Evolutionary conservation across 2,797 vertebrate genomes (phyloP), one percentile per base, ranked within the genome.

Genomic region (Sebastes trivittatus): DNA sequence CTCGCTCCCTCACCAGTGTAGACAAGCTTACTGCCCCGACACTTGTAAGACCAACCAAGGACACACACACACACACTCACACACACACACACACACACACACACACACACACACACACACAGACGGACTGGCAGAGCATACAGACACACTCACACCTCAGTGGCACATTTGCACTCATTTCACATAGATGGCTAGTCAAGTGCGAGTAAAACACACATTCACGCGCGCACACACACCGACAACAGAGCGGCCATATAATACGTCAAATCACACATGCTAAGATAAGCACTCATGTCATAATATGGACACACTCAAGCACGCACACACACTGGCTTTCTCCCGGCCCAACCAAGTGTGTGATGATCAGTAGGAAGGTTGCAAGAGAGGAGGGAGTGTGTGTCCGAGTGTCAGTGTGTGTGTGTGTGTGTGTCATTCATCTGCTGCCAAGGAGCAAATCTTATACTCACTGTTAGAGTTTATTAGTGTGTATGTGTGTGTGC

Each of bases 261-360:
- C 62, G 34, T 78, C 88, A 93, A 90, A 92, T 90, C 89, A 90
- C 92, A 88, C 92, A 91, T 89, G 86, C 89, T 89, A 92, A 90
- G 78, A 90, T 90, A 92, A 92, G 86, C 89, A 87, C 86, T 89
- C 72, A 55, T 89, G 87, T 88, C 79, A 88, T 91, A 92, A 91
- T 91, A 91, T 80, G 78, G 88, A 84, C 87, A 88, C 85, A 89
- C 90, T 88, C 88, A 90, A 83, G 76, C 83, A 91, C 77, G 52
- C 82, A 88, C 88, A 82, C 81, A 88, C 82, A 74, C 76, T 80
- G 94, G 94, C 92, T 95, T 96, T 97, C 95, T 96, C 86, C 87
- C 89, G 93, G 91, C 83, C 92, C 90, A 93, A 92, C 94, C 95
- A 92, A 96, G 96, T 96, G 96, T 95, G 84, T 96, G 97, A 97